A percentile compares a stretch with the other conserved stretches of the same genome.
Evolutionary conservation across 2,113 vertebrate genomes (phyloP).

Genomic region (Pangasianodon hypophthalmus): DNA sequence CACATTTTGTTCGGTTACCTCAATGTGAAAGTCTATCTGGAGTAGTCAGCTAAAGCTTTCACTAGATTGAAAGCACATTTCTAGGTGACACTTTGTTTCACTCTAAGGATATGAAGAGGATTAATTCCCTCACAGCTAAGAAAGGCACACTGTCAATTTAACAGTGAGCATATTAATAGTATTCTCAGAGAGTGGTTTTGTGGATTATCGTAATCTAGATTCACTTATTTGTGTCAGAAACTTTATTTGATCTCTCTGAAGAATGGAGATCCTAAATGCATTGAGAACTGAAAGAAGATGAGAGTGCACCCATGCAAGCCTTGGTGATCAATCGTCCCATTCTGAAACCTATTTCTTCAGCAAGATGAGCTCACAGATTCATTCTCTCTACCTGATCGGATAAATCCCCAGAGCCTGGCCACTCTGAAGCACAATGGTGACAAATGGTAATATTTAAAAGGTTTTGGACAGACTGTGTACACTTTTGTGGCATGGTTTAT

Average conservation of each 20-base stretch:
- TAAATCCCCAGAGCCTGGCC: conserved; percentile 49
- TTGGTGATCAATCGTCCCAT: conserved; percentile 41
- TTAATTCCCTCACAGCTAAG: conserved; percentile 3
- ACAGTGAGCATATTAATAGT: conserved; percentile 6
- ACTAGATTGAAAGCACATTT: conserved; percentile 24
- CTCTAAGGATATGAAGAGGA: conserved; percentile 8
- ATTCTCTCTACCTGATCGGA: conserved; percentile 57
- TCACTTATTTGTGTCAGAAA: conserved; percentile 45
- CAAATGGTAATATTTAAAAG: conserved; percentile 67
- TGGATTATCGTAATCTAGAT: conserved; percentile 40
- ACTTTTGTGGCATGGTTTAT: conserved; percentile 58
- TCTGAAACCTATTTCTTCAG: conserved; percentile 47
- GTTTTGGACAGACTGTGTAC: conserved; percentile 69
- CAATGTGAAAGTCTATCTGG: neutral
- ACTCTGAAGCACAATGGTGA: conserved; percentile 51
- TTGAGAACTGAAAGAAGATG: conserved; percentile 55
- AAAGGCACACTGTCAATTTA: conserved; percentile 25
- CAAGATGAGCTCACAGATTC: conserved; percentile 36
- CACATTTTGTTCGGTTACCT: neutral
- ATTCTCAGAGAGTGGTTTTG: conserved; percentile 25
- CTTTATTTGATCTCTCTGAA: conserved; percentile 35
- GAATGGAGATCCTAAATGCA: conserved; percentile 22
- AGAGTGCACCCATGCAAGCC: conserved; percentile 54
- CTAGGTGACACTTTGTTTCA: conserved; percentile 5
- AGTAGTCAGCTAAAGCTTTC: neutral